Conservation (phyloP, 2,113 vertebrate species). For the Vanacampus margaritifer region DNA sequence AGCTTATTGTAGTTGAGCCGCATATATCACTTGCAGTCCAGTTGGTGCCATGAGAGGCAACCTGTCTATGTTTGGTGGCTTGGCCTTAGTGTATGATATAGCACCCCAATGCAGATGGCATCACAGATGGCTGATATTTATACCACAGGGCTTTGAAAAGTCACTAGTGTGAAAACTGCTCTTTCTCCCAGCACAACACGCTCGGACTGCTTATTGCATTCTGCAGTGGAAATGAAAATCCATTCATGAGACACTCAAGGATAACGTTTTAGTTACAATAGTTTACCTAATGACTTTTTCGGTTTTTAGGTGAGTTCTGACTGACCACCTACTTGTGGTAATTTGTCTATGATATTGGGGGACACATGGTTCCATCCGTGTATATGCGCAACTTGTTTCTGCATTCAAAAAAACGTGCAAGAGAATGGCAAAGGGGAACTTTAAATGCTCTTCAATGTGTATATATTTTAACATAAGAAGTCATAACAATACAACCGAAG, state of each 20-base stretch:
- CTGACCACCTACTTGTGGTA: background rate
- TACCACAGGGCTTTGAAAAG: constrained; percentile 69
- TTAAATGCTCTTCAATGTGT: no score
- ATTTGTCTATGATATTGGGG: no score
- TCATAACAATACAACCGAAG: no score
- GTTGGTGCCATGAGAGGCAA: constrained; percentile 49
- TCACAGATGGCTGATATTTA: constrained; percentile 78
- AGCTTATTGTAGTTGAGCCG: constrained; percentile 12
- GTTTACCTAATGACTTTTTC: no score
- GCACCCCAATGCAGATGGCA: constrained; percentile 75
- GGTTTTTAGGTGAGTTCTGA: background rate
- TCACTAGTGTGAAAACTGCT: constrained; percentile 66
- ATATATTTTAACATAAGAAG: no score
- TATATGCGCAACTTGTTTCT: no score
- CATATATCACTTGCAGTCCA: constrained; percentile 27
- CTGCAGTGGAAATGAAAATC: constrained; percentile 15
- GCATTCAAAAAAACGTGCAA: no score
- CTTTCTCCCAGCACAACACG: constrained; percentile 55
- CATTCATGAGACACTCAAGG: constrained; percentile 11
- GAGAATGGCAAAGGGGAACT: no score
- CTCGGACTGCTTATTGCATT: constrained; percentile 19
- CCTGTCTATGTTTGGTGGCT: constrained; percentile 63
- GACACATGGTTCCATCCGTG: no score
- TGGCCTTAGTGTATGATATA: constrained; percentile 69
- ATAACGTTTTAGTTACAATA: background rate